Evolutionary conservation across 1,140 invertebrate species (phyloP), one percentile per base, ranked within the genome.

Genomic region (Atta texana): DNA sequence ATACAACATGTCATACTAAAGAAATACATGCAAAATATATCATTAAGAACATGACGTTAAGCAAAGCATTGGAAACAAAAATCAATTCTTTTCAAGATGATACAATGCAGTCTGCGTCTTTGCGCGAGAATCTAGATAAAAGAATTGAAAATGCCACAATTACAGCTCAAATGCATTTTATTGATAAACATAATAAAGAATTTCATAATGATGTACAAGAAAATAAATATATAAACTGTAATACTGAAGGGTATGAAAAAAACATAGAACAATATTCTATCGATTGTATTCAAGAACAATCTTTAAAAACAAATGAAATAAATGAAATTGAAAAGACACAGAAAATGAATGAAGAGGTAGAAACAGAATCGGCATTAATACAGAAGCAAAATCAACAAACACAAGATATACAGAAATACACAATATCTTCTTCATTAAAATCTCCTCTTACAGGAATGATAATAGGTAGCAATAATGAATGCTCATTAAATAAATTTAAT

Each of bases 351-450:
- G 1, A 74, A 24, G 6, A 31, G 2, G 21, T 57, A 68, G 3
- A 64, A 24, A 57, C 21, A 14, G 31, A 39, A 53, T 61, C 18
- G 10, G 1, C 28, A 61, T 24, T 8, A 77, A 21, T 51, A 53
- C 44, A 49, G 14, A 61, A 69, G 34, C 21, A 24, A 31, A 18
- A 66, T 57, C 34, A 34, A 28, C 31, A 66, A 24, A 57, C 12
- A 12, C 31, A 6, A 61, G 49, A 31, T 68, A 1, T 24, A 16
- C 44, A 16, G 2, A 82, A 31, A 16, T 16, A 16, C 3, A 8
- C 64, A 76, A 31, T 39, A 44, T 44, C 39, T 44, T 72, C 39
- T 49, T 82, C 55, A 3, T 6, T 51, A 2, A 44, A 75, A 64
- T 12, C 39, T 61, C 2, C 39, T 61, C 6, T 57, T 18, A 49